Conservation (phyloP, 2,888 invertebrate genomes). For the Oligia latruncula region DNA sequence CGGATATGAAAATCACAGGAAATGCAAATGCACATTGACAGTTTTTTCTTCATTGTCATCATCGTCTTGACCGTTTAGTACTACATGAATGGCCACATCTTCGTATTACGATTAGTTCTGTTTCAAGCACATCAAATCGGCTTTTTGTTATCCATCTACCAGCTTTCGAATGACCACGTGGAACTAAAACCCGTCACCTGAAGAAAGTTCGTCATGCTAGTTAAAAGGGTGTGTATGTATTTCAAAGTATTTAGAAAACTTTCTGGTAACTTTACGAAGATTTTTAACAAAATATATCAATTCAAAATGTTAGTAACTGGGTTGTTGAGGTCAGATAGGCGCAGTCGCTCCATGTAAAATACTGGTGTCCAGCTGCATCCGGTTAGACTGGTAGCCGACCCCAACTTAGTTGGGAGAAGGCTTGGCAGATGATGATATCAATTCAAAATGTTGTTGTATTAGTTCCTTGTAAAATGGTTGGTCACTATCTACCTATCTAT, state of each 20-base stretch:
- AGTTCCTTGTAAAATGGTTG: background rate
- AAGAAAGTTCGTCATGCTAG: slow-evolving; percentile 41
- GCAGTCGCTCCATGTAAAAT: background rate
- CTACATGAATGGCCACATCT: background rate
- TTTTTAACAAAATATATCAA: background rate
- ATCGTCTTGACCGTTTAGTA: background rate
- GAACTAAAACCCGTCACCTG: slow-evolving; percentile 34
- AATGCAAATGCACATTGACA: slow-evolving; percentile 9
- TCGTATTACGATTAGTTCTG: slow-evolving; percentile 22
- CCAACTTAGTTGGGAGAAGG: background rate
- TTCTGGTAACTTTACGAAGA: too few relatives aligned
- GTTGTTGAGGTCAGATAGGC: background rate
- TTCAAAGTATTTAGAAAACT: slow-evolving; percentile 3
- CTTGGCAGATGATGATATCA: background rate
- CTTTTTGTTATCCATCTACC: slow-evolving; percentile 30
- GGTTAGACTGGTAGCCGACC: background rate
- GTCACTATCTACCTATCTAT: background rate
- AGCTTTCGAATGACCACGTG: slow-evolving; percentile 45
- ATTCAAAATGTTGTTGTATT: background rate
- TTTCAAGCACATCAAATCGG: slow-evolving; percentile 27
- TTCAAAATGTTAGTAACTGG: background rate
- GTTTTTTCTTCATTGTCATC: background rate
- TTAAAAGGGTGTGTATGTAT: slow-evolving; percentile 1
- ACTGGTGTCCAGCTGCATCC: background rate
- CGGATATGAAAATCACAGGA: background rate